Evolutionary conservation across 2,113 vertebrate species (phyloP).

Genomic region (Oryzias curvinotus): DNA sequence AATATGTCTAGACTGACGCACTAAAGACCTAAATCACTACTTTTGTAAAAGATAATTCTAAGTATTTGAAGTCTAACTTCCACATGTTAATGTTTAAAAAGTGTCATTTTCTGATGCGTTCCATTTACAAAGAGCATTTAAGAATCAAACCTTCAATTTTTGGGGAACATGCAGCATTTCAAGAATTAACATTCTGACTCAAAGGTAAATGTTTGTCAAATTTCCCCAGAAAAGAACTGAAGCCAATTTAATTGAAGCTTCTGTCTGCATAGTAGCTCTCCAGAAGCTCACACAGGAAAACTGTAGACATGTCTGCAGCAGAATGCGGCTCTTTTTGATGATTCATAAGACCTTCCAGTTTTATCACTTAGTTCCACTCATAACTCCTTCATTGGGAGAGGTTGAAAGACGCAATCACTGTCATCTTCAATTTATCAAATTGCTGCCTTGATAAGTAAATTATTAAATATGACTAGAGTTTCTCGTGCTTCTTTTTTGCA

Average conservation of each 20-base stretch:
- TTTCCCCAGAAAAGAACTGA: neutral
- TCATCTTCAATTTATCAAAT: conserved; percentile 1
- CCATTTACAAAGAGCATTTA: too few relatives aligned
- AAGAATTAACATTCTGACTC: neutral
- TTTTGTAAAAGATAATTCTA: neutral
- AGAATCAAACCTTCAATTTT: too few relatives aligned
- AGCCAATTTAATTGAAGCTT: neutral
- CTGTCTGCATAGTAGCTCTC: neutral
- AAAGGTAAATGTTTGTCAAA: too few relatives aligned
- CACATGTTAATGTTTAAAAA: too few relatives aligned
- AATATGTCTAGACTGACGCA: neutral
- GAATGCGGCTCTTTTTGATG: neutral
- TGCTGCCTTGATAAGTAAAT: too few relatives aligned
- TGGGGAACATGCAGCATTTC: neutral
- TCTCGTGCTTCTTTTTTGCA: neutral
- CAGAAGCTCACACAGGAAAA: neutral
- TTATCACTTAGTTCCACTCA: neutral
- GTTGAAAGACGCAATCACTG: neutral
- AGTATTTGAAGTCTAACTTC: neutral
- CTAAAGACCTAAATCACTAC: neutral
- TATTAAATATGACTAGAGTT: too few relatives aligned
- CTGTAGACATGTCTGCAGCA: neutral
- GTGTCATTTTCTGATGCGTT: too few relatives aligned
- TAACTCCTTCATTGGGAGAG: neutral
- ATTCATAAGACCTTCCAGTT: neutral